Percentiles rank a stretch among this genome's conserved stretches.
Conservation (phyloP, 2,113 vertebrate species). For the Poecilia latipinna region DNA sequence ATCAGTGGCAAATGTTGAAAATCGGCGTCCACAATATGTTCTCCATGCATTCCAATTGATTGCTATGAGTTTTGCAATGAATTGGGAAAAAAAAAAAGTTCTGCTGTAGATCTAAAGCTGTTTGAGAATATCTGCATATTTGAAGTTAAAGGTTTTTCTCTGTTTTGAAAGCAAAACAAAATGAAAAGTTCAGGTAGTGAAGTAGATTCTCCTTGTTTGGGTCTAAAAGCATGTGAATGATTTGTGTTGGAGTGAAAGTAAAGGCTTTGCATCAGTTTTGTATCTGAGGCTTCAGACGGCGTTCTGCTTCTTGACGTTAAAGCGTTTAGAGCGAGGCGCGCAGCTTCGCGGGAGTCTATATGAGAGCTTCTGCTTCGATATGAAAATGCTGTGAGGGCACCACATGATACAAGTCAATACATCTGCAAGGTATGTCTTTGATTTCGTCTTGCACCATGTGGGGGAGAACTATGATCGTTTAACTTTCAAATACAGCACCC, state of each 20-base stretch:
- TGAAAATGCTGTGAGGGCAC: slow-evolving; percentile 34
- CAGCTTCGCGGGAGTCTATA: slow-evolving; percentile 36
- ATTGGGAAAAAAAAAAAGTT: too few relatives aligned
- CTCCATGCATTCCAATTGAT: too few relatives aligned
- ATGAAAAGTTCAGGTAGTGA: too few relatives aligned
- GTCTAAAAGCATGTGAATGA: not conserved
- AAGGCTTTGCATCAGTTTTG: slow-evolving; percentile 3
- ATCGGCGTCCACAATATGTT: too few relatives aligned
- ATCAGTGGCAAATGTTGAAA: too few relatives aligned
- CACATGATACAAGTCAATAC: slow-evolving; percentile 61
- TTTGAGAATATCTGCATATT: too few relatives aligned
- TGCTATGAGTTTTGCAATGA: too few relatives aligned
- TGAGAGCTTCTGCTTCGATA: slow-evolving; percentile 58
- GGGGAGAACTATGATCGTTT: slow-evolving; percentile 27
- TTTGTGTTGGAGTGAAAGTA: slow-evolving; percentile 8
- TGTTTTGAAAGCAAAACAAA: too few relatives aligned
- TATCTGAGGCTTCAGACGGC: slow-evolving; percentile 3
- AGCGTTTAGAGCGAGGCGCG: slow-evolving; percentile 38
- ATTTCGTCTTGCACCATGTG: slow-evolving; percentile 43
- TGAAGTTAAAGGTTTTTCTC: too few relatives aligned
- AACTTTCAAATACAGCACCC: slow-evolving; percentile 25
- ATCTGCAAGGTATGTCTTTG: slow-evolving; percentile 47
- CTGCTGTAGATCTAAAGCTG: too few relatives aligned
- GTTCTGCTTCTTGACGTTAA: slow-evolving; percentile 25
- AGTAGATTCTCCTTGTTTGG: not conserved